These are phyloP conservation scores for Tinamus major DNA, from an alignment of 2,797 vertebrate genomes.

Conservation along the genomic window DNA sequence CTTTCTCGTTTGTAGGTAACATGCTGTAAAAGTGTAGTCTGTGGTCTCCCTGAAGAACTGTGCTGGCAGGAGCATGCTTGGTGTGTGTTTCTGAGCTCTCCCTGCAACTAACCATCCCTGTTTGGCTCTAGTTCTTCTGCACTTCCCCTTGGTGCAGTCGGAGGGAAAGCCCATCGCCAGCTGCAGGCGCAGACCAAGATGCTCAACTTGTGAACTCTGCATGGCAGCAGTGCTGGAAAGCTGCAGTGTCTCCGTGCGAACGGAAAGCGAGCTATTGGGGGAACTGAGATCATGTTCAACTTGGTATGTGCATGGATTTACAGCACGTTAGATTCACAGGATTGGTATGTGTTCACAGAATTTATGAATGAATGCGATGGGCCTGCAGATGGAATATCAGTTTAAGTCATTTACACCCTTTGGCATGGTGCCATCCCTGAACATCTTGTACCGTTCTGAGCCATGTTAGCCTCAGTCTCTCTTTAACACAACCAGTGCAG, in stretches of 20 bases:
- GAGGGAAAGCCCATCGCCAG: neutral
- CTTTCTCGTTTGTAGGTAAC: neutral
- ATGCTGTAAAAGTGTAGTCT: conserved; percentile 9
- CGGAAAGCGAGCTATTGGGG: neutral
- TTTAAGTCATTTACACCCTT: neutral
- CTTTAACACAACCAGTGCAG: neutral
- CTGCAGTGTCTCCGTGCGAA: neutral
- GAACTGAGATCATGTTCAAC: neutral
- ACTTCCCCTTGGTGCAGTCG: conserved; percentile 35
- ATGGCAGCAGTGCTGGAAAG: neutral
- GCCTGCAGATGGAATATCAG: neutral
- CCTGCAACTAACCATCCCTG: conserved; percentile 32
- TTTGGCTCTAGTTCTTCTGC: conserved; percentile 21
- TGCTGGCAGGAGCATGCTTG: neutral
- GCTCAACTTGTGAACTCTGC: neutral
- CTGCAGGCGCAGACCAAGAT: fast-evolving
- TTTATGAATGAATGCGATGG: neutral
- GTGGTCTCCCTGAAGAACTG: conserved; percentile 6
- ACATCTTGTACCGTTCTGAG: neutral
- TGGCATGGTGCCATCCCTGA: neutral
- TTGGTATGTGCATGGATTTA: neutral
- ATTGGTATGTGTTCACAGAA: neutral
- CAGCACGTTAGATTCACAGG: neutral
- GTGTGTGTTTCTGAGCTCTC: neutral
- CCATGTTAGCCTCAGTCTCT: fast-evolving